These are phyloP conservation scores for Myotis daubentonii DNA, from an alignment of 2,797 vertebrate species.

Conservation along the genomic window DNA sequence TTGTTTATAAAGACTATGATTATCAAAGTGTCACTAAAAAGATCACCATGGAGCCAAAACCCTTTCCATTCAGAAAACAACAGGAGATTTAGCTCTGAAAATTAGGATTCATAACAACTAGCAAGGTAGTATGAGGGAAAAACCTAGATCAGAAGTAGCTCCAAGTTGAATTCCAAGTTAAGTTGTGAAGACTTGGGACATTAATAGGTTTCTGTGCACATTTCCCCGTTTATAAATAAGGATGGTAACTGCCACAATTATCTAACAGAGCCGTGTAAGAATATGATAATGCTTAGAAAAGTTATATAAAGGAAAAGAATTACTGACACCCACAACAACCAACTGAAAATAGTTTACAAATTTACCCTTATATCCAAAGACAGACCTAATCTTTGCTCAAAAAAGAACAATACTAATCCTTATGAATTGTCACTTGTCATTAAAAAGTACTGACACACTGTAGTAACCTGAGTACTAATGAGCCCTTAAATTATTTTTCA, in stretches of 20 bases:
- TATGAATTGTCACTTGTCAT: not conserved
- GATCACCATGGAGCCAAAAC: not conserved
- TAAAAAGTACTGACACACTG: not conserved
- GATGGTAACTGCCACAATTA: not conserved
- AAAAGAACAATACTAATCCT: slow-evolving; percentile 21
- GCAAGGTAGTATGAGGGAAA: not conserved
- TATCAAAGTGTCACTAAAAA: not conserved
- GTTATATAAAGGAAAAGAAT: not conserved
- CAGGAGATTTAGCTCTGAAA: not conserved
- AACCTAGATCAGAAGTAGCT: not conserved
- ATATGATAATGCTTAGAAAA: not conserved
- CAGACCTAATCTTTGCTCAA: not conserved
- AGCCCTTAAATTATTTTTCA: slow-evolving; percentile 1
- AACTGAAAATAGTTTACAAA: slow-evolving; percentile 29
- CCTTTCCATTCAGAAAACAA: not conserved
- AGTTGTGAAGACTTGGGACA: not conserved
- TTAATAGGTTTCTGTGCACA: not conserved
- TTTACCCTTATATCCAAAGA: slow-evolving; percentile 2
- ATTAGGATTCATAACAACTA: slow-evolving; percentile 10
- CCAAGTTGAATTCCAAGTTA: slow-evolving; percentile 20
- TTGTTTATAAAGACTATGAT: not conserved
- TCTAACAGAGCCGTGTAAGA: not conserved
- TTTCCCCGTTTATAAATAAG: not conserved
- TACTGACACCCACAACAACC: not conserved
- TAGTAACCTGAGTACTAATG: not conserved